Percentiles rank a stretch among this genome's conserved stretches.
Evolutionary conservation across 1,140 invertebrate genomes (phyloP).

Genomic region (Acromyrmex heyeri): DNA sequence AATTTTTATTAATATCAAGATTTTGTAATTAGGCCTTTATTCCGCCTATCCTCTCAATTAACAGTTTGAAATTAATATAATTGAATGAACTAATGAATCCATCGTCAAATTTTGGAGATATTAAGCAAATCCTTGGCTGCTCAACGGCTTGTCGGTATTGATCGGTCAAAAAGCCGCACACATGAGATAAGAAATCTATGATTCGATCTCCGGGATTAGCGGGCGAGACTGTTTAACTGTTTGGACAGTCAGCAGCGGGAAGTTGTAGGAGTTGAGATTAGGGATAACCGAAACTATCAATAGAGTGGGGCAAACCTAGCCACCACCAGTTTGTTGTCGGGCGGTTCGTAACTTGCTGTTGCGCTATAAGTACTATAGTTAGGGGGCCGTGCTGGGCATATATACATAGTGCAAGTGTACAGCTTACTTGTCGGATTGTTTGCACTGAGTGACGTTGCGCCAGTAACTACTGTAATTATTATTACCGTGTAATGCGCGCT

Average conservation of each 20-base stretch:
- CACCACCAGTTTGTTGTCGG: constrained; percentile 53
- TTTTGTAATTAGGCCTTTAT: too few relatives aligned
- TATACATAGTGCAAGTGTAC: constrained; percentile 24
- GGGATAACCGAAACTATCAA: constrained; percentile 65
- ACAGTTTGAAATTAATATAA: too few relatives aligned
- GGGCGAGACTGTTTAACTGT: constrained; percentile 58
- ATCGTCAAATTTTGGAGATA: not conserved
- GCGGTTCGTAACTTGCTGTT: constrained; percentile 56
- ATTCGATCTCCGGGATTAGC: constrained; percentile 52
- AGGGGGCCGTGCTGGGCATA: constrained; percentile 13
- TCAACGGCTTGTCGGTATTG: constrained; percentile 2
- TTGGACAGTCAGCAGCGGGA: constrained; percentile 58
- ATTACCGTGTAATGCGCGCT: constrained; percentile 37
- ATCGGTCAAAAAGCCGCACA: constrained; percentile 45
- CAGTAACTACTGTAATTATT: constrained; percentile 57
- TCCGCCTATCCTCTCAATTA: too few relatives aligned
- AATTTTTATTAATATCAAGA: too few relatives aligned
- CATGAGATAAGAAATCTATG: constrained; percentile 48
- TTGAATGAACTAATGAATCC: too few relatives aligned
- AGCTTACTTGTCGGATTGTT: constrained; percentile 61
- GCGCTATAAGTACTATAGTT: constrained; percentile 57
- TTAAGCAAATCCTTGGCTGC: not conserved
- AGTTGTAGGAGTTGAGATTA: constrained; percentile 61
- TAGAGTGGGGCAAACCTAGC: constrained; percentile 57
- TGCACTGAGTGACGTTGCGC: constrained; percentile 52